Evolutionary conservation across 2,113 vertebrate species (phyloP).

Genomic region (Sphaerodactylus townsendi): DNA sequence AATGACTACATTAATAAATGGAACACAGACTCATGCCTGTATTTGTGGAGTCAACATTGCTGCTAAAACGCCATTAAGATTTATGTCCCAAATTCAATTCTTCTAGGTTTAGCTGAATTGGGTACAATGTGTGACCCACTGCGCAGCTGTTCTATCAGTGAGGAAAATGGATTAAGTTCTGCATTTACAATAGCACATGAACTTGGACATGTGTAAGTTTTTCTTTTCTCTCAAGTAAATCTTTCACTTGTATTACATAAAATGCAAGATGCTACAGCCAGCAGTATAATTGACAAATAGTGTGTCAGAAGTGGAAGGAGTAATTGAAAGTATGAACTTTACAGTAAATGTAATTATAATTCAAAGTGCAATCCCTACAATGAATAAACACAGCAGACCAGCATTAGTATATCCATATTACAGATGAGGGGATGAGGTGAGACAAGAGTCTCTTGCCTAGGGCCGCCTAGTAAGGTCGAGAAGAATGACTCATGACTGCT

Average conservation of each 20-base stretch:
- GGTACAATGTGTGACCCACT: conserved; percentile 94
- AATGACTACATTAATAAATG: accelerated
- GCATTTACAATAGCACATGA: conserved; percentile 97
- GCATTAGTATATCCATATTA: too few relatives aligned
- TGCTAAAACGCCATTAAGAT: conserved; percentile 13
- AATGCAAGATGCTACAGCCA: background rate
- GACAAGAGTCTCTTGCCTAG: too few relatives aligned
- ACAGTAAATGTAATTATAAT: background rate
- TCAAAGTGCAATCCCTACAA: background rate
- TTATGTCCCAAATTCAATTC: conserved; percentile 51
- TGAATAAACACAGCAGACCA: background rate
- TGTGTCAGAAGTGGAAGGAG: background rate
- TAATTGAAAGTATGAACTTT: background rate
- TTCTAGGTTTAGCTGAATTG: conserved; percentile 92
- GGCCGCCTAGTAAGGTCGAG: too few relatives aligned
- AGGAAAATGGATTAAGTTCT: conserved; percentile 95
- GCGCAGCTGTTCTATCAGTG: conserved; percentile 96
- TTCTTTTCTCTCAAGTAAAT: conserved; percentile 5
- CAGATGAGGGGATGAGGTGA: background rate
- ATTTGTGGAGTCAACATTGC: background rate
- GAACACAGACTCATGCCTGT: background rate
- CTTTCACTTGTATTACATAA: background rate
- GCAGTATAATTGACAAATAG: background rate
- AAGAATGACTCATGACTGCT: too few relatives aligned
- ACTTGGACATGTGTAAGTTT: conserved; percentile 96